Base-by-base conservation (phyloP, 1,140 invertebrate species). In the Callitettix versicolor region DNA sequence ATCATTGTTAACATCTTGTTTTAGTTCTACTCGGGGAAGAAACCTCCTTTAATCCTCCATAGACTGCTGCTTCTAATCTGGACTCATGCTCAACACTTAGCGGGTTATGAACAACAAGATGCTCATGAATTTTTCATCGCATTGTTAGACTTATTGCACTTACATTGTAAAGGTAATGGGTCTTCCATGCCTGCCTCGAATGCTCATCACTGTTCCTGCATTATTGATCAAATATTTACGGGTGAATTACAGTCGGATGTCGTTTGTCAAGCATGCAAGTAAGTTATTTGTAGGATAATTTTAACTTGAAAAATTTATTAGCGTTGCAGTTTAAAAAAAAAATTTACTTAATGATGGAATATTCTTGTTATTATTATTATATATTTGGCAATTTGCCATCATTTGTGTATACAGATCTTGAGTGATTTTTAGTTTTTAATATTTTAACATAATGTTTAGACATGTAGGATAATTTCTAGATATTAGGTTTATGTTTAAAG, bases 81-180 rank as follows among this genome's bases (percentile, higher is more conserved):
- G 95, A 95, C 89, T 3, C 91, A 97, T 71, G 94, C 92, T 24
- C 80, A 85, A 55, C 91, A 98, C 70, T 78, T 99, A 59, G 92
- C 94, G 26, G 92, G 94, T 34, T 95, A 97, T 69, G 90, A 96
- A 67, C 95, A 98, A 68, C 95, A 98, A 71, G 96, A 99, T 72
- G 95, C 95, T 52, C 96, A 99, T 67, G 95, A 99, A 75, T 98
- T 98, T 73, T 95, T 98, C 64, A 96, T 98, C 48, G 91, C 93
- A 15, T 90, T 90, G 1, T 74, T 98, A 20, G 88, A 97, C 68
- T 85, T 96, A 5, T 70, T 99, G 21, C 95, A 98, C 71, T 76
- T 84, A 68, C 91, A 90, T 65, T 84, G 79, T 65, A 70, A 70
- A 43, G 64, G 68, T 47, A 67, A 66, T 51, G 53, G 64, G 52